Percentiles rank a stretch among this genome's conserved stretches.
These are phyloP conservation scores for Polyommatus icarus DNA, from an alignment of 2,888 invertebrate species.

Conservation along the genomic window DNA sequence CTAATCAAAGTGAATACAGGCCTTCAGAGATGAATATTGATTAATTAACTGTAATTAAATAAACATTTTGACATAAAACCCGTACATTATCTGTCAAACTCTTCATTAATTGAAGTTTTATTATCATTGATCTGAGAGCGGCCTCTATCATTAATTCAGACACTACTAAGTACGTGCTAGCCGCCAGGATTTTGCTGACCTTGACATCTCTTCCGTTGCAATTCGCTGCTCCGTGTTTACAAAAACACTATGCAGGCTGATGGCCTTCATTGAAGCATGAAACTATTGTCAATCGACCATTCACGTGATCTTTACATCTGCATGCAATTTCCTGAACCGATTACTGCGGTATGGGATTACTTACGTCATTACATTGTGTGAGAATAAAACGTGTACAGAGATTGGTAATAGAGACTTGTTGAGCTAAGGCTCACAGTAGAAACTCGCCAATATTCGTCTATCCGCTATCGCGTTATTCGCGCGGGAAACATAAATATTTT, in stretches of 20 bases:
- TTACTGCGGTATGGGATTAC: conserved; percentile 13
- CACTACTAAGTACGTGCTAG: not conserved
- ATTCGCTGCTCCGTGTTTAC: not conserved
- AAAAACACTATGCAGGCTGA: not conserved
- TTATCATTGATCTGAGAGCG: too few species aligned
- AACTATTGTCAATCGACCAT: not conserved
- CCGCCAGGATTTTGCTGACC: not conserved
- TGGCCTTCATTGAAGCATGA: conserved; percentile 15
- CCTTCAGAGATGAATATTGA: too few species aligned
- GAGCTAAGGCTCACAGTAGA: not conserved
- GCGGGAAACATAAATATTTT: too few species aligned
- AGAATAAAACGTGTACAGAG: not conserved
- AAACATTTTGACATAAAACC: too few species aligned
- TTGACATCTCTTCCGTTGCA: not conserved
- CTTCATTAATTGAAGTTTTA: too few species aligned
- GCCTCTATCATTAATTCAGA: too few species aligned
- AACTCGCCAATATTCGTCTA: too few species aligned
- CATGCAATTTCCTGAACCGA: conserved; percentile 34
- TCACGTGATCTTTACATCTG: conserved; percentile 28
- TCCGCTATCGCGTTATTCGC: too few species aligned
- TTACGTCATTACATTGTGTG: not conserved
- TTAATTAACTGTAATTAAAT: too few species aligned
- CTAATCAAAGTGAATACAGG: too few species aligned
- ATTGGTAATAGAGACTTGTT: not conserved
- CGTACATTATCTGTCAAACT: too few species aligned